A percentile compares a stretch with the other conserved stretches of the same genome.
These are phyloP conservation scores for Rhabdornis inornatus DNA, from an alignment of 2,113 vertebrate genomes.

Conservation along the genomic window DNA sequence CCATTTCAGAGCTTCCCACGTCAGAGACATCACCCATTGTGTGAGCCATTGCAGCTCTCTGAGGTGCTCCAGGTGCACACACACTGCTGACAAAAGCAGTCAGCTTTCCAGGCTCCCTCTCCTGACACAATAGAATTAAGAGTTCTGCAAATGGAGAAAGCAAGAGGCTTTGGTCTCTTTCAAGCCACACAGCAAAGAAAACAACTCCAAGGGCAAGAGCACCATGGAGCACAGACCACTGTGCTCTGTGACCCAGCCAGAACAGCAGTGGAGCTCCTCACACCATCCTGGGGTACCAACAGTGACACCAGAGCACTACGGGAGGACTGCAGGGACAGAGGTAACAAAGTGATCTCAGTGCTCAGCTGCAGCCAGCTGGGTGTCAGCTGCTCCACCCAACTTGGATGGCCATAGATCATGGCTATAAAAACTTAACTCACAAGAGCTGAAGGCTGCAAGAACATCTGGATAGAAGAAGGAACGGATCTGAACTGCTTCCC, in stretches of 20 bases:
- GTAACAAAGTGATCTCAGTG: not conserved
- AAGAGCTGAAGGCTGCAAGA: not conserved
- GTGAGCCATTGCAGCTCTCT: not conserved
- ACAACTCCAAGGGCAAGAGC: not conserved
- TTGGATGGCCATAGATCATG: accelerated
- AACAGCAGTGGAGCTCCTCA: not conserved
- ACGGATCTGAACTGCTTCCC: not conserved
- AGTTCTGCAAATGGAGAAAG: not conserved
- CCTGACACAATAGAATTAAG: not conserved
- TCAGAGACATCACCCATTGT: not conserved
- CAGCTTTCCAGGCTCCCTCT: not conserved
- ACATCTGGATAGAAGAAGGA: not conserved
- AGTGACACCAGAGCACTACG: not conserved
- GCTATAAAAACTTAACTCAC: not conserved
- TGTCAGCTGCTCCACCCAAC: not conserved
- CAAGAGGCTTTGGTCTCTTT: not conserved
- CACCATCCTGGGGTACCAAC: accelerated
- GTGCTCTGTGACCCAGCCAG: not conserved
- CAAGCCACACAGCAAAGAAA: not conserved
- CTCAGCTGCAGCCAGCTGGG: not conserved
- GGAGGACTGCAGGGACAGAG: not conserved
- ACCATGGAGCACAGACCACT: accelerated
- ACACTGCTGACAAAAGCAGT: not conserved
- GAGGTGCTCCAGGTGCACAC: accelerated
- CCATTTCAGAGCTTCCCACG: not conserved